These are phyloP conservation scores for Chymomyza procnemis DNA, from an alignment of 2,888 invertebrate genomes.

Conservation along the genomic window DNA sequence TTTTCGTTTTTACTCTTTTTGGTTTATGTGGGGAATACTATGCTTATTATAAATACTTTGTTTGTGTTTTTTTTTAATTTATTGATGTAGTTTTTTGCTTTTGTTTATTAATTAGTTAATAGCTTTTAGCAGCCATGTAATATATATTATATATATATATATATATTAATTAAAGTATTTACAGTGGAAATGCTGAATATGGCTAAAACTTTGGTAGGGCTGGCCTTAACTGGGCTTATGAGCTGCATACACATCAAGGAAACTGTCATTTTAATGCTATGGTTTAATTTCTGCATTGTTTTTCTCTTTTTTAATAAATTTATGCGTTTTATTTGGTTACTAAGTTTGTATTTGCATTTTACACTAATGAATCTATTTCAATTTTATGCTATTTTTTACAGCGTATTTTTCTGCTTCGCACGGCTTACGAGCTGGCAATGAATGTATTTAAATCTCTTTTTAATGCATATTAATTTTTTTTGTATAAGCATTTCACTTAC, in stretches of 20 bases:
- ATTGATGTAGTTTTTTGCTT: background rate
- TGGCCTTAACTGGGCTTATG: background rate
- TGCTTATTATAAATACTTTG: slow-evolving; percentile 27
- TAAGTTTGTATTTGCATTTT: slow-evolving; percentile 33
- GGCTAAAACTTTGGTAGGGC: slow-evolving; percentile 34
- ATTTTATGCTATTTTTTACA: slow-evolving; percentile 37
- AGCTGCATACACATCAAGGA: slow-evolving; percentile 43
- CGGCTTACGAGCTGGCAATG: slow-evolving; percentile 23
- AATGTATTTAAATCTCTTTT: slow-evolving; percentile 24
- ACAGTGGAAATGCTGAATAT: slow-evolving; percentile 68
- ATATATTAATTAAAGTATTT: slow-evolving; percentile 61
- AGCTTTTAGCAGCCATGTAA: slow-evolving; percentile 44
- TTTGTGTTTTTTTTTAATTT: slow-evolving; percentile 22
- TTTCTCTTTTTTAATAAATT: slow-evolving; percentile 27
- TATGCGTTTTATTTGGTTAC: slow-evolving; percentile 20
- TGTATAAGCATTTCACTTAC: background rate
- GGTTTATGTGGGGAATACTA: slow-evolving; percentile 1
- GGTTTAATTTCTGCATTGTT: slow-evolving; percentile 14
- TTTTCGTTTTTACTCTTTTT: slow-evolving; percentile 31
- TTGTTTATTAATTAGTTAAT: slow-evolving; percentile 51
- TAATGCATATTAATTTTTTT: slow-evolving; percentile 3
- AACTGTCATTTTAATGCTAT: slow-evolving; percentile 30
- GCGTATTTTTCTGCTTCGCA: slow-evolving; percentile 10
- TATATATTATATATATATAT: slow-evolving; percentile 48
- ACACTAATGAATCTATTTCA: slow-evolving; percentile 62